Evolutionary conservation across 2,888 invertebrate genomes (phyloP), one percentile per base, ranked within the genome.

Genomic region (Scotopteryx bipunctaria): DNA sequence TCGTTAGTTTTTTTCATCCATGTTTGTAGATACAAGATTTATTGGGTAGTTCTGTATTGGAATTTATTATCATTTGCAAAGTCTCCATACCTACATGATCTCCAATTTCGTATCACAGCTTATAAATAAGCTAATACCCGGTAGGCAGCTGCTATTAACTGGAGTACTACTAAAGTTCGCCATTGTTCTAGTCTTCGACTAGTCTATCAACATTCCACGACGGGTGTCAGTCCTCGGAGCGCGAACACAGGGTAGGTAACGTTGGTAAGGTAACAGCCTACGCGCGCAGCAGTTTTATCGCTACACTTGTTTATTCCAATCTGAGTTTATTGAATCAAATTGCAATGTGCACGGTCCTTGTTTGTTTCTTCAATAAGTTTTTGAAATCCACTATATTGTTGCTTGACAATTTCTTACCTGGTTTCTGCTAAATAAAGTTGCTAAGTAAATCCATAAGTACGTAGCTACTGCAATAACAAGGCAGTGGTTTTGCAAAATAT

Each of bases 161-260:
- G 66, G 59, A 69, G 62, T 63, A 66, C n/a, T n/a, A n/a, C n/a
- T n/a, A n/a, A 64, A 69, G 66, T 59, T 66, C 57, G 58, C 65
- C 71, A 73, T 78, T 76, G 75, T 76, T 77, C 76, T 73, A 75
- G 69, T 58, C 61, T 66, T 76, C 65, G 65, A 73, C 75, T 76
- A 69, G 77, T 76, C 71, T 71, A 73, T 79, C 76, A 74, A 76
- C 77, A 79, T 78, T 75, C 75, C 76, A 55, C 59, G 57, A 68
- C 71, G 65, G 66, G 66, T 75, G 72, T 71, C 76, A 71, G 63
- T 64, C 68, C 66, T 47, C 50, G 35, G 55, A 57, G 47, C 57
- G 47, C 55, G 63, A 61, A 66, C 65, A 66, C 63, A 61, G 62
- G 62, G 64, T 60, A 58, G 41, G 50, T 44, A 48, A 35, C 29